These are phyloP conservation scores for Oostethus manadensis DNA, from an alignment of 2,113 vertebrate species.

Conservation along the genomic window DNA sequence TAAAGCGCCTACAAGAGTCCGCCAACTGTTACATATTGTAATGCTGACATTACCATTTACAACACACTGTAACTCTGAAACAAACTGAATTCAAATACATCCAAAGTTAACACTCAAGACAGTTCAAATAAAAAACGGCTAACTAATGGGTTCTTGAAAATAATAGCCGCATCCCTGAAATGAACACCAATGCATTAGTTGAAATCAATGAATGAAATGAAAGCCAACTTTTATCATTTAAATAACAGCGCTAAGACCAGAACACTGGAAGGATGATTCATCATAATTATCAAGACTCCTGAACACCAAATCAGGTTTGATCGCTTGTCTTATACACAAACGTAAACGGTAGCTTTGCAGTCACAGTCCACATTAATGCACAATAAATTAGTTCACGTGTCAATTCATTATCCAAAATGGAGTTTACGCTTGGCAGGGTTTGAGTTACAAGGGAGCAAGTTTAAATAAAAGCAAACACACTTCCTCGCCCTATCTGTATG, in stretches of 20 bases:
- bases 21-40: no score
- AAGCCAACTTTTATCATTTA: neutral
- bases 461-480: constrained; percentile 33
- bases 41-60: no score
- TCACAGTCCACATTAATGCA: neutral
- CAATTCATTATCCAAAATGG: constrained; percentile 31
- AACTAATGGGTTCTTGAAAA: no score
- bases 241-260: neutral
- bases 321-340: constrained; percentile 50
- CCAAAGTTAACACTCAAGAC: no score
- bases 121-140: no score
- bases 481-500: constrained; percentile 35
- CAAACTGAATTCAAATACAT: no score
- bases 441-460: constrained; percentile 42
- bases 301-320: constrained; percentile 54
- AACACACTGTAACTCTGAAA: no score
- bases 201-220: neutral
- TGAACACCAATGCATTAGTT: neutral
- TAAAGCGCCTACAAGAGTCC: no score
- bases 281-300: constrained; percentile 63
- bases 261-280: constrained; percentile 41
- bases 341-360: constrained; percentile 20
- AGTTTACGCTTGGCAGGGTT: constrained; percentile 42
- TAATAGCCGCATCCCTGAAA: neutral
- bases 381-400: constrained; percentile 18